Base-by-base conservation (phyloP, 2,113 vertebrate genomes). In the Quiscalus mexicanus region DNA sequence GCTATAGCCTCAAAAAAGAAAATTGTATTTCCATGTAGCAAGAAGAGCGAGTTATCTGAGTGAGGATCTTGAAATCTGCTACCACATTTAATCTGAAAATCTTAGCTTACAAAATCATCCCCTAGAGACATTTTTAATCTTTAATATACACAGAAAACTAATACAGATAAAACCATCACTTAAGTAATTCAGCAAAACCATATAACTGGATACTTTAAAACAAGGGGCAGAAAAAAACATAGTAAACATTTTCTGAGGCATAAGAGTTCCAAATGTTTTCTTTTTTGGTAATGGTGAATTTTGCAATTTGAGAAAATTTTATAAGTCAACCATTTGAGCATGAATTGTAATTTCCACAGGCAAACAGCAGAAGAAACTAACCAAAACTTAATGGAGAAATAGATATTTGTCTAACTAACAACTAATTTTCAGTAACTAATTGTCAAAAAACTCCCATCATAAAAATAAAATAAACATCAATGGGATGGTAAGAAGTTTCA, bases 101-200 rank as follows among this genome's bases (percentile, higher is more conserved):
- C 12, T 82, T 70, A 55, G 10, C 4, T n/a, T 2, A 1, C 27
- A 53, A 94, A 9, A 69, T 58, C 16, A 17, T 56, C 0, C 0
- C 9, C 20, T 53, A 17, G 24, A 80, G 45, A 47, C 1, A 52
- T 76, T 76, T 96, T 90, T 22, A 73, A 15, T 39, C 22, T 64
- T 86, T 55, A 70, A 30, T 25, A 76, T 10, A 6, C 11, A n/a
- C 22, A 45, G 45, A 62, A 60, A 69, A 53, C 5, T 49, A 76
- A 56, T 49, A 23, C 19, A 77, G 37, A 56, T 23, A 65, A 85
- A 92, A 55, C 1, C 11, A 84, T 45, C 20, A 27, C 9, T 62
- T 50, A 68, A 83, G 58, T 52, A 65, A 58, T 58, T 60, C 23
- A 49, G 4, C 12, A 64, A 90, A 15, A 11, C 3, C 30, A 2